Conservation (phyloP, 2,113 vertebrate species). For the Pampusana beccarii region DNA sequence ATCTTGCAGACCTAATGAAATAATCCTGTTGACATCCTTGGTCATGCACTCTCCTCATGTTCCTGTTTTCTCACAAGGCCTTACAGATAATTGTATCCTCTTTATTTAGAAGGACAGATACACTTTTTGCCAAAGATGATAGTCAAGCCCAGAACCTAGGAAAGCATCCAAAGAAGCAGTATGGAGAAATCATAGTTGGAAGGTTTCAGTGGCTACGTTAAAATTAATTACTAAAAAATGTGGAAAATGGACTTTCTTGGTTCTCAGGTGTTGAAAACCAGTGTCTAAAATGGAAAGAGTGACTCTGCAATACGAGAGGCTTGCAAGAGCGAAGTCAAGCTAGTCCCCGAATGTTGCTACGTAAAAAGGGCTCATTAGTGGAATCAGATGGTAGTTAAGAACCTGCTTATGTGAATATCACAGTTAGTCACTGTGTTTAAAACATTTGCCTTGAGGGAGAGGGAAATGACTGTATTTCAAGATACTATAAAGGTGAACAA, state of each 20-base stretch:
- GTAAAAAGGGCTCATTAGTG: not conserved
- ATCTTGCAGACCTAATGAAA: not conserved
- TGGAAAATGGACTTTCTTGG: not conserved
- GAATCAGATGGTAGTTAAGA: not conserved
- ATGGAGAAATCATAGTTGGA: not conserved
- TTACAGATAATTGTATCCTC: not conserved
- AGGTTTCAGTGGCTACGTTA: not conserved
- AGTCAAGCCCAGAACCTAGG: not conserved
- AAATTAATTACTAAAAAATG: not conserved
- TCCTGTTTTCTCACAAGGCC: not conserved
- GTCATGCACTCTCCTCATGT: not conserved
- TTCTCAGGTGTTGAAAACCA: not conserved
- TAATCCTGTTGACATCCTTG: not conserved
- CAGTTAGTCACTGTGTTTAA: not conserved
- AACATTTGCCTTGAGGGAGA: not conserved
- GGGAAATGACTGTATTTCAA: not conserved
- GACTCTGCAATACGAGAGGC: not conserved
- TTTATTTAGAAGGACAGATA: not conserved
- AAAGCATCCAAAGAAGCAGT: not conserved
- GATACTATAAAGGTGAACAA: not conserved
- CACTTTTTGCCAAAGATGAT: not conserved
- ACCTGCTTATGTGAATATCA: not conserved
- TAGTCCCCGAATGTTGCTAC: not conserved
- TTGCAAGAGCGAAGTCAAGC: not conserved
- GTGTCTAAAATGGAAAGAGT: not conserved